Percentiles rank a stretch among this genome's conserved stretches.
These are phyloP conservation scores for Reticulitermes speratus DNA, from an alignment of 1,140 invertebrate genomes.

Conservation along the genomic window DNA sequence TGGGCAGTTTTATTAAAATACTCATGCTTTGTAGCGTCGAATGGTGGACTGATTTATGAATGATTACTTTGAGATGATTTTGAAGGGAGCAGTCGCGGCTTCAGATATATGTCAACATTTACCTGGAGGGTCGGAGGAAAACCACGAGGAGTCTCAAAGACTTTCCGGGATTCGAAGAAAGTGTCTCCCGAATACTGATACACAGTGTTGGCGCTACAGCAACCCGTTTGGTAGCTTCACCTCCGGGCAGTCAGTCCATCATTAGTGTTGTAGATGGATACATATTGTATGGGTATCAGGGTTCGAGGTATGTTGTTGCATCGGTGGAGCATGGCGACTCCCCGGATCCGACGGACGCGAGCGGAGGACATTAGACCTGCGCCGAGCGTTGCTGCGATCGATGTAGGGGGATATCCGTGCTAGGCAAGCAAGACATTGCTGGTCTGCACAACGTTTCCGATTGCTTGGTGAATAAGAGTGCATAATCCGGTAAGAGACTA, in stretches of 20 bases:
- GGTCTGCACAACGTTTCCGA: neutral
- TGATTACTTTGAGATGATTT: too few relatives aligned
- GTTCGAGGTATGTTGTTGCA: neutral
- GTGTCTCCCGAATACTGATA: too few relatives aligned
- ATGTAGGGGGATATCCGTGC: neutral
- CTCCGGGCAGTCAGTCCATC: neutral
- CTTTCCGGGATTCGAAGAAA: too few relatives aligned
- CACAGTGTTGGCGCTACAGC: too few relatives aligned
- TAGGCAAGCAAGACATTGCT: neutral
- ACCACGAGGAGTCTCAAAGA: too few relatives aligned
- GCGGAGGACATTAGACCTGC: neutral
- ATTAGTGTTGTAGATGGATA: neutral
- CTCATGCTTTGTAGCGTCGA: too few relatives aligned
- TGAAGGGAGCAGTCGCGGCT: too few relatives aligned
- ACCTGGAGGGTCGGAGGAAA: too few relatives aligned
- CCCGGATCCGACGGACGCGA: neutral
- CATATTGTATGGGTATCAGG: neutral
- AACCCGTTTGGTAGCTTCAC: too few relatives aligned
- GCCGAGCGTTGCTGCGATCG: neutral
- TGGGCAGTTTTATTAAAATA: too few relatives aligned
- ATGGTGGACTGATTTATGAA: too few relatives aligned
- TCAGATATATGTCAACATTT: too few relatives aligned
- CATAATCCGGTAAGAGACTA: neutral
- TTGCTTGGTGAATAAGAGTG: neutral
- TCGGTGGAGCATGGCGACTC: neutral